Evolutionary conservation across 1,140 invertebrate species (phyloP).

Genomic region (Homarus americanus): DNA sequence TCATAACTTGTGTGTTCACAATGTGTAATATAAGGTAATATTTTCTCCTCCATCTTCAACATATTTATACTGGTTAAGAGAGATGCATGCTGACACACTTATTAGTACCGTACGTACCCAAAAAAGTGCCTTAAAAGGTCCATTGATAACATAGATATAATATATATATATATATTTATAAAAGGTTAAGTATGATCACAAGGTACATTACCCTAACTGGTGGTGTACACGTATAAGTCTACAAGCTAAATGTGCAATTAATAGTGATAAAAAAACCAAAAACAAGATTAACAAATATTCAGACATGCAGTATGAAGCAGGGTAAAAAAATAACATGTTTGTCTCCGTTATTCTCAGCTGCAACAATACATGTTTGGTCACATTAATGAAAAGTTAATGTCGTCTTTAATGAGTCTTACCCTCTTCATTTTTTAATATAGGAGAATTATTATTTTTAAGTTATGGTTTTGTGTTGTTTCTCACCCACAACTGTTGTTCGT

Average conservation of each 20-base stretch:
- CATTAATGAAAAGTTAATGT: neutral
- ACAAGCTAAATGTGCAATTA: neutral
- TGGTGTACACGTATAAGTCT: neutral
- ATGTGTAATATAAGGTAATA: neutral
- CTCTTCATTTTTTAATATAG: neutral
- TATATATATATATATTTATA: neutral
- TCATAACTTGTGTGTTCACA: no score
- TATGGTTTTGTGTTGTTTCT: neutral
- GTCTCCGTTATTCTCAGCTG: neutral
- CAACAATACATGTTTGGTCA: neutral
- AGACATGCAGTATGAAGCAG: neutral
- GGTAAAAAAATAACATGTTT: constrained; percentile 18
- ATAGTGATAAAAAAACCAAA: neutral
- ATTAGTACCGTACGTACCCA: neutral
- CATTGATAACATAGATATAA: neutral
- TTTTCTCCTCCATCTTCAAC: no score
- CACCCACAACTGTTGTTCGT: neutral
- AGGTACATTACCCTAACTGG: neutral
- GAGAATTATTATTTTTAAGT: no score
- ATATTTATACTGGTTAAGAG: neutral
- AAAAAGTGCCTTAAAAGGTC: neutral
- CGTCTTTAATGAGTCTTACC: neutral
- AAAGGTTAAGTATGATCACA: neutral
- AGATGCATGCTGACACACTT: neutral
- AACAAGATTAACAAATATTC: neutral